phyloP scores from a whole-genome alignment of 2,113 vertebrate genomes.

The Lasiurus cinereus region DNA sequence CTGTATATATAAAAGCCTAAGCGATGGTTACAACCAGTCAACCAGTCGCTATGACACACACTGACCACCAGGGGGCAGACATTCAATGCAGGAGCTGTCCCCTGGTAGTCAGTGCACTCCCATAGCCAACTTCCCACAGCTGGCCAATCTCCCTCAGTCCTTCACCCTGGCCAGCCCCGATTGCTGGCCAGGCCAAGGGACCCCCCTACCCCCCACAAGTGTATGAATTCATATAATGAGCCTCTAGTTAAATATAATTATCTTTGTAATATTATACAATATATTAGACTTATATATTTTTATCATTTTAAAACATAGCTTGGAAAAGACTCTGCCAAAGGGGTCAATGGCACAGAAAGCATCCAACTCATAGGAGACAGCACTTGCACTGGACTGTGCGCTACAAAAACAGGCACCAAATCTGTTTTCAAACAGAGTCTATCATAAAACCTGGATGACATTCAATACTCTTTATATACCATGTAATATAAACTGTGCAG shows the following conservation, averaged over 20 bases:
- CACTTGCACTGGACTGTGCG: fast-evolving
- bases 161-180: no score
- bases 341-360: background rate
- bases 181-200: no score
- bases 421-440: background rate
- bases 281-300: background rate
- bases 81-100: no score
- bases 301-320: background rate
- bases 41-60: no score
- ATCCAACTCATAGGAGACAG: background rate
- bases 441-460: background rate
- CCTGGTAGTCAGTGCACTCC: no score
- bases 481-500: background rate
- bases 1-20: background rate
- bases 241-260: background rate
- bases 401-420: fast-evolving
- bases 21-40: fast-evolving
- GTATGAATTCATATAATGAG: no score
- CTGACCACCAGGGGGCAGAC: no score
- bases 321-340: background rate
- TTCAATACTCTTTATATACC: background rate
- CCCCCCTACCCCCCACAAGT: no score
- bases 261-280: background rate
- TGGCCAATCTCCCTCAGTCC: no score
- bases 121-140: no score